A percentile compares a stretch with the other conserved stretches of the same genome.
Conservation (phyloP, 2,888 invertebrate species). For the Odontomyia ornata region DNA sequence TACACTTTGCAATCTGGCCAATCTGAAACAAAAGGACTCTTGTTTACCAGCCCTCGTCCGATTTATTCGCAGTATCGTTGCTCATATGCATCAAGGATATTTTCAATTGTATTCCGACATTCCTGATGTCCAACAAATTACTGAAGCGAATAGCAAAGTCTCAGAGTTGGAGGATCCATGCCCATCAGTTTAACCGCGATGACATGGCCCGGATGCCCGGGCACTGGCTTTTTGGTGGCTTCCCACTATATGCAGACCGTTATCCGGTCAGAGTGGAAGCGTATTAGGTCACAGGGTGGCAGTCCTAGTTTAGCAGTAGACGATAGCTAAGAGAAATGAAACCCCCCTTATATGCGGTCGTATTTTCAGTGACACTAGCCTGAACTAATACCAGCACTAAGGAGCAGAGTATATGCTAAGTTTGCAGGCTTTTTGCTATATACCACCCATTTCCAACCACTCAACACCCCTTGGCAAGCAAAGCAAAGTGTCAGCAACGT, state of each 20-base stretch:
- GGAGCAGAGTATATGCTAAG: no score
- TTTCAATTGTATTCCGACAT: not conserved
- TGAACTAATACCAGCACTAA: no score
- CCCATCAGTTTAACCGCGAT: conserved; percentile 63
- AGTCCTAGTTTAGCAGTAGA: not conserved
- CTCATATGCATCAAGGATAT: not conserved
- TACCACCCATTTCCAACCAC: no score
- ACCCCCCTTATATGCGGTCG: not conserved
- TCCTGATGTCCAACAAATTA: not conserved
- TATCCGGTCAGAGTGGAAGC: conserved; percentile 50
- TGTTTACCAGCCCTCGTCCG: not conserved
- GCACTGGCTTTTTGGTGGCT: conserved; percentile 60
- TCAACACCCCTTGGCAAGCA: no score
- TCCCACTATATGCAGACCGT: conserved; percentile 55
- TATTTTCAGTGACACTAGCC: not conserved
- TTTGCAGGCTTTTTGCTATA: no score
- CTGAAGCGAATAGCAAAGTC: not conserved
- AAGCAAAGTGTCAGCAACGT: no score
- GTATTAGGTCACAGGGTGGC: conserved; percentile 34
- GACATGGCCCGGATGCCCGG: conserved; percentile 62
- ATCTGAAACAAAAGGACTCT: no score
- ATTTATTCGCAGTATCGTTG: not conserved
- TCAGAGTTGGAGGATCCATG: conserved; percentile 44
- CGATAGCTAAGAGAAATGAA: no score
- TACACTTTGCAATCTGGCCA: no score